Base-by-base conservation (phyloP, 2,888 invertebrate genomes). In the Sarcophaga carnaria region DNA sequence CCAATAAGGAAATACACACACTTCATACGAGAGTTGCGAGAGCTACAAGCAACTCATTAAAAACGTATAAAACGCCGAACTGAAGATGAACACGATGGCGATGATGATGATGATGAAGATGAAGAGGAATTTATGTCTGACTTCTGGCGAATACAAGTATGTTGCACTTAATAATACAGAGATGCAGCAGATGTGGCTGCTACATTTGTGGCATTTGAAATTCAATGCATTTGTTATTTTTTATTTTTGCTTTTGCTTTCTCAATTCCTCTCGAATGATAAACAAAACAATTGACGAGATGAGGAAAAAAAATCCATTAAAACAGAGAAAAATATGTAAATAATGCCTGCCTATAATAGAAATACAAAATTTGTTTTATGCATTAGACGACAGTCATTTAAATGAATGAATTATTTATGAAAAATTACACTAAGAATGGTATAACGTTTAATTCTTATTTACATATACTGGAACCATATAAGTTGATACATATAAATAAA, bases 1-100 rank as follows among this genome's bases (percentile, higher is more conserved):
- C 71, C 79, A 78, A 87, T 84, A 84, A 80, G 78, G 83, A 84
- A 87, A 81, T 75, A 54, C 78, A 81, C 81, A 54, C 54, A 54
- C 54, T 54, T 54, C 4, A 54, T 54, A 54, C 17, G 17, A 12
- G 54, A 12, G 17, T 54, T 54, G 54, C 75, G 83, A 70, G 79
- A 79, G 63, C 47, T 69, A 59, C 45, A 70, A 80, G 22, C 1
- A 22, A 64, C 69, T 60, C 69, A 75, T 84, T 83, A 79, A 75
- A 83, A 70, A 59, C 20, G 63, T 70, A 83, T 84, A 71, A 80
- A 66, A 37, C 37, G 37, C 37, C 10, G 37, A 8, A 17, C 2
- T 54, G 17, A 54, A 54, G 54, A 54, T 54, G 17, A 54, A 54
- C 54, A 54, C 5, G 54, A 12, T 54, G 54, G 37, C 37, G 8